phyloP scores from a whole-genome alignment of 2,888 invertebrate species.

The Torymus auratus region DNA sequence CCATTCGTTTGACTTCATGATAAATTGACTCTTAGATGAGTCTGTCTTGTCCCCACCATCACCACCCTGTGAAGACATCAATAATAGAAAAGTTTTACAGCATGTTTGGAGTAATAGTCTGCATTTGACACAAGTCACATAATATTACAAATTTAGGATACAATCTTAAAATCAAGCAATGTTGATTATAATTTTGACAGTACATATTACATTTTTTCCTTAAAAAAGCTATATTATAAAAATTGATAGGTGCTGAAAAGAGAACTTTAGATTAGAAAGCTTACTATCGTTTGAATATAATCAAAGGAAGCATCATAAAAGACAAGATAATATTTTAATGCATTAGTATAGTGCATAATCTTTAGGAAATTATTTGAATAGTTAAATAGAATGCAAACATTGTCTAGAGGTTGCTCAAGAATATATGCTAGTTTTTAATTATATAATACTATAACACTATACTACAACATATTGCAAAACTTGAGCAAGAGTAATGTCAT shows the following conservation, averaged over 20 bases:
- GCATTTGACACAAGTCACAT: conserved; percentile 19
- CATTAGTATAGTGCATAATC: background rate
- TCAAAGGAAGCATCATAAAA: conserved; percentile 36
- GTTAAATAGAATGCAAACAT: conserved; percentile 39
- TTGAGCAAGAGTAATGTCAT: conserved; percentile 54
- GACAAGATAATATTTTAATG: conserved; percentile 2
- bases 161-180: conserved; percentile 16
- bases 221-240: conserved; percentile 31
- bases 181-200: conserved; percentile 40
- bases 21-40: conserved; percentile 76
- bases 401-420: conserved; percentile 27
- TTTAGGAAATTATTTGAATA: conserved; percentile 21
- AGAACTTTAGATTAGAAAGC: conserved; percentile 55
- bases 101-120: conserved; percentile 23
- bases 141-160: conserved; percentile 23
- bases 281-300: conserved; percentile 32
- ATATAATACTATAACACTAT: conserved; percentile 48
- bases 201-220: conserved; percentile 30
- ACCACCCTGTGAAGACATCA: conserved; percentile 77
- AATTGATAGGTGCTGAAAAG: conserved; percentile 55
- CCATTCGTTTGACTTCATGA: conserved; percentile 82
- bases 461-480: conserved; percentile 40
- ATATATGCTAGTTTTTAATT: conserved; percentile 16
- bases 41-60: conserved; percentile 78
- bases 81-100: conserved; percentile 62